A percentile compares a stretch with the other conserved stretches of the same genome.
These are phyloP conservation scores for Grus americana DNA, from an alignment of 2,113 vertebrate species.

Conservation along the genomic window DNA sequence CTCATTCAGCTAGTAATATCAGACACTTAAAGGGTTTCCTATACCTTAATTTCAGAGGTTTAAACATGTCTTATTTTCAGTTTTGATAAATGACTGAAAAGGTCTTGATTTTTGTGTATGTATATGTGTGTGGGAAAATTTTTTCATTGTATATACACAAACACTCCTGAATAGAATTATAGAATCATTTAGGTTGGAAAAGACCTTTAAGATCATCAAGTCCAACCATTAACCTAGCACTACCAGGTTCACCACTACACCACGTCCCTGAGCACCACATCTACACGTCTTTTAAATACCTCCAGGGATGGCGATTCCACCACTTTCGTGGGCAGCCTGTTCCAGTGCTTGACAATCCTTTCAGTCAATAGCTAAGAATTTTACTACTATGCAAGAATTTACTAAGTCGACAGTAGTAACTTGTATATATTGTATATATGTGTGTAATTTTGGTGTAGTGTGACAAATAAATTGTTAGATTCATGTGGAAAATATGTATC, in stretches of 20 bases:
- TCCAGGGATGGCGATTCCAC: too few species aligned
- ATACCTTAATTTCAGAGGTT: not conserved
- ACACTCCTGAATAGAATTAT: not conserved
- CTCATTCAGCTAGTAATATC: not conserved
- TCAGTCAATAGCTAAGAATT: not conserved
- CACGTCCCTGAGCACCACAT: too few species aligned
- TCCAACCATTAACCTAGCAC: too few species aligned
- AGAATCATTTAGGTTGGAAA: too few species aligned
- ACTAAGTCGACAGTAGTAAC: not conserved
- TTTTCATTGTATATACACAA: not conserved
- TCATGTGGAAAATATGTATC: not conserved
- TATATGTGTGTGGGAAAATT: not conserved
- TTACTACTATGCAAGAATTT: not conserved
- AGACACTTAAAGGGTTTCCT: not conserved
- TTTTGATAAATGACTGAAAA: not conserved
- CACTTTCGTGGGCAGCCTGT: too few species aligned
- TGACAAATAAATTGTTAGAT: not conserved
- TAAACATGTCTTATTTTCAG: not conserved
- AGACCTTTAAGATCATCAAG: too few species aligned
- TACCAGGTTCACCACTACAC: too few species aligned
- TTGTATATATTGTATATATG: not conserved
- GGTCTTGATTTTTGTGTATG: not conserved
- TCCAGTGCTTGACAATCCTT: too few species aligned
- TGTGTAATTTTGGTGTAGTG: not conserved
- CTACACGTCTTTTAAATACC: too few species aligned